Conservation (phyloP, 2,113 vertebrate species). For the Epinephelus lanceolatus region DNA sequence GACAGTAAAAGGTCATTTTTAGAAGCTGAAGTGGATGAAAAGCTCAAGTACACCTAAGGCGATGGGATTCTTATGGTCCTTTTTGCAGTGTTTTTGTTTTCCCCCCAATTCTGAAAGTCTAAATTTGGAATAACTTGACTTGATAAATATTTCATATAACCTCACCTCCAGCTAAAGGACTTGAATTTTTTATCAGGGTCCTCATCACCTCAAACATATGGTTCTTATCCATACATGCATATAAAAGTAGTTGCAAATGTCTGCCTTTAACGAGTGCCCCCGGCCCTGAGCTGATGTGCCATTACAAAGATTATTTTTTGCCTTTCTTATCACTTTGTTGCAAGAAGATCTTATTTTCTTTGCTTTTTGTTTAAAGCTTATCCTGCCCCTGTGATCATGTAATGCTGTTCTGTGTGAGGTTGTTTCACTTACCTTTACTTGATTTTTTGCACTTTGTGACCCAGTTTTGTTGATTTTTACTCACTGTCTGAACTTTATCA, state of each 20-base stretch:
- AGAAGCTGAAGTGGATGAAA: not conserved
- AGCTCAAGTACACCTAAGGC: not conserved
- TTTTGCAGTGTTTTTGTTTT: conserved; percentile 42
- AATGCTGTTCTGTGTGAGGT: not conserved
- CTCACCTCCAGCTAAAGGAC: conserved; percentile 65
- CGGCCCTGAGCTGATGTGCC: conserved; percentile 1
- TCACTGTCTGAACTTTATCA: not conserved
- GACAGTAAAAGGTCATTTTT: not conserved
- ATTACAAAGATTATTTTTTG: conserved; percentile 8
- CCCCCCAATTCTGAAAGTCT: conserved; percentile 48
- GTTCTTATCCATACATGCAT: conserved; percentile 65
- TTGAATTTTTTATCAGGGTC: conserved; percentile 72
- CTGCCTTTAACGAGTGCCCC: conserved; percentile 11
- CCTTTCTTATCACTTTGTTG: conserved; percentile 2
- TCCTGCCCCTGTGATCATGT: not conserved
- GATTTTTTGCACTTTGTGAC: not conserved
- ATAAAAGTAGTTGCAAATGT: conserved; percentile 56
- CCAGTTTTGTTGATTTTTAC: not conserved
- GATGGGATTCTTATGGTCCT: not conserved
- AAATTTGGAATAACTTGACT: conserved; percentile 64
- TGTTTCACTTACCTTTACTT: not conserved
- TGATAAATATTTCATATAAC: conserved; percentile 69
- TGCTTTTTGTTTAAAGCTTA: not conserved
- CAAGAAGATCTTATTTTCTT: not conserved
- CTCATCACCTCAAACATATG: conserved; percentile 72